Evolutionary conservation across 2,888 invertebrate species (phyloP).

Genomic region (Piscicola geometra): DNA sequence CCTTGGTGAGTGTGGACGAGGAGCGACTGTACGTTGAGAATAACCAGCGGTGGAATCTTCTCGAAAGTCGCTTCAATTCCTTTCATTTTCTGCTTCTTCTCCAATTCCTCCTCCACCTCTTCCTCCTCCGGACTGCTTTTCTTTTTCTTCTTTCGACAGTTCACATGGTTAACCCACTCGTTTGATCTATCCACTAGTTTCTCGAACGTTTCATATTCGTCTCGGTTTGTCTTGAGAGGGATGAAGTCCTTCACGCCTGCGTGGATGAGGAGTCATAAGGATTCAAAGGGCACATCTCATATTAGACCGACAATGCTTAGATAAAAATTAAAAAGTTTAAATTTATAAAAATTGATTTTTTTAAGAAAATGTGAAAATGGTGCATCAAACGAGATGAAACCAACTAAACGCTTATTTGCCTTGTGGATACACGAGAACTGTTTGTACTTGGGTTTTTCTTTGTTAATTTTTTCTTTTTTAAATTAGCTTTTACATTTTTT

Average conservation of each 20-base stretch:
- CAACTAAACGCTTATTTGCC: no score
- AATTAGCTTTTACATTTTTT: no score
- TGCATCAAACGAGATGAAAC: no score
- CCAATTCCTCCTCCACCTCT: neutral
- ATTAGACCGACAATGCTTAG: no score
- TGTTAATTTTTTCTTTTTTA: no score
- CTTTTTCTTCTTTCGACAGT: neutral
- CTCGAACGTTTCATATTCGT: conserved; percentile 42
- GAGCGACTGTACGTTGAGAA: conserved; percentile 31
- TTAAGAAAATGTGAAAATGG: no score
- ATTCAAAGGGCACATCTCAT: no score
- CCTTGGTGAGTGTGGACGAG: conserved; percentile 10
- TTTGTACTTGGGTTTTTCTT: no score
- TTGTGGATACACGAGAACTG: no score
- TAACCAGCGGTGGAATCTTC: neutral
- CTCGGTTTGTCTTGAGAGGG: conserved; percentile 34
- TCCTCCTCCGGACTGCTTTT: neutral
- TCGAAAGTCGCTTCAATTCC: neutral
- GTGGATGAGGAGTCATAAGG: neutral
- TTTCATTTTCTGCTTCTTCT: neutral
- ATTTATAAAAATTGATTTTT: no score
- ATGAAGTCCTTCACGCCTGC: conserved; percentile 42
- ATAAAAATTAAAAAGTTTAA: no score
- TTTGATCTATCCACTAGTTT: conserved; percentile 41
- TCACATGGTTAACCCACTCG: conserved; percentile 41